Evolutionary conservation across 64 coral and sea anemone genomes (phyloP), one percentile per base, ranked within the genome.

Genomic region (Montipora foliosa): DNA sequence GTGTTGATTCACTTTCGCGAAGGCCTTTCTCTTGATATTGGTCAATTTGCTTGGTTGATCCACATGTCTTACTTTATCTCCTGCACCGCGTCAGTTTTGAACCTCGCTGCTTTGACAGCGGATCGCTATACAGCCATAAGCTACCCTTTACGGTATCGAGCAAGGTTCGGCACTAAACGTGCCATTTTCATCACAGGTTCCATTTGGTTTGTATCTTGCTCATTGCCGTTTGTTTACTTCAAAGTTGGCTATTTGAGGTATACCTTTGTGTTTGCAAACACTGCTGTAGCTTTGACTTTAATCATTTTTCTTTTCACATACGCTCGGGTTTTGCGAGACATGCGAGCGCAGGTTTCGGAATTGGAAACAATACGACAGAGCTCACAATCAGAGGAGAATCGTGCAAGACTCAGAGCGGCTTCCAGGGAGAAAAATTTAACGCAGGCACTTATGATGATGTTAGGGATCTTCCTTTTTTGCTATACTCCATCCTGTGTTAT

Each of bases 221-320:
- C 57, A 47, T 51, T 95, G 20, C 89, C 93, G 3, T 67, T 83
- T 15, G 2, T 95, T 75, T 95, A 95, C 80, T 90, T 95, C 37
- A 57, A 85, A 78, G 89, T 95, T 62, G 93, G 93, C 19, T 95
- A 90, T 78, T 81, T 95, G 49, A 1, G 17, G 21, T 95, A 90
- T 22, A n/a, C 89, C 45, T 95, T 95, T 78, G 93, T 95, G 12
- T 95, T 95, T 46, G 93, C 93, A 37, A 95, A 95, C 69, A 77
- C 79, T 6, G 87, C 93, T 14, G 81, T 95, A 9, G 47, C 76
- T 49, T 29, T 90, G 13, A 95, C 93, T 22, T 90, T 95, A 4
- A 1, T 95, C 46, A 90, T 95, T 67, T 83, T 90, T 49, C 77
- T 95, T 1, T 70, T 85, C 15, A 95, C 79, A 5, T 95, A 95